Base-by-base conservation (phyloP, 2,113 vertebrate species). In the Cottus gobio region DNA sequence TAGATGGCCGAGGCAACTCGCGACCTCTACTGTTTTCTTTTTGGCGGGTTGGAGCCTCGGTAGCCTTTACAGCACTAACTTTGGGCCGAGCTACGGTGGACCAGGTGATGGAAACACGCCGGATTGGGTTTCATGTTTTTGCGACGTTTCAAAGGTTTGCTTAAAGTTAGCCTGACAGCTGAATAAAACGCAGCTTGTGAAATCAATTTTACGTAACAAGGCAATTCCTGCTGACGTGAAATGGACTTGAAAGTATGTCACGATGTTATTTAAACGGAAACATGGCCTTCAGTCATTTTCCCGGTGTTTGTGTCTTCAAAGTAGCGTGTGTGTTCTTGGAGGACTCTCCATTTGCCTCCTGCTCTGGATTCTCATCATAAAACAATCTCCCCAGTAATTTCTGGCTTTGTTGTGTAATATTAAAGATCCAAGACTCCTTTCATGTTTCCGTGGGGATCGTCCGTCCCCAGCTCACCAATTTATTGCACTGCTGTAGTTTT, bases 321-420 rank as follows among this genome's bases (percentile, higher is more conserved):
- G 28, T n/a, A 1, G 24, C 16, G 26, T 26, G 30, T 8, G 22
- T 20, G 52, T 71, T 69, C 10, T 46, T 12, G 31, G 10, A 31
- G 7, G n/a, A 30, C 62, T 65, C 31, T 18, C 42, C 9, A 12
- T 6, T 67, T 22, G 30, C 34, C 63, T 6, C 18, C 63, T 18
- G 34, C 57, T 56, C 15, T 18, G 22, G 22, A 70, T 81, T 56
- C 24, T 42, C 52, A 50, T n/a, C 78, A 62, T 54, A 60, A 37
- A 65, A 48, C 31, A 42, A 70, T 78, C 57, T 50, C 46, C 26
- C 18, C 24, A 42, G 57, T 56, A 11, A 63, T 58, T 20, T 48
- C 57, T 30, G 28, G 8, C 48, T 61, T 80, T 80, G 30, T 42
- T 67, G 12, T 68, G 34, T 68, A 61, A 39, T 20, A 34, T 52